Percentiles rank a stretch among this genome's conserved stretches.
phyloP scores from a whole-genome alignment of 1,140 invertebrate species.

The Drosophila subobscura region DNA sequence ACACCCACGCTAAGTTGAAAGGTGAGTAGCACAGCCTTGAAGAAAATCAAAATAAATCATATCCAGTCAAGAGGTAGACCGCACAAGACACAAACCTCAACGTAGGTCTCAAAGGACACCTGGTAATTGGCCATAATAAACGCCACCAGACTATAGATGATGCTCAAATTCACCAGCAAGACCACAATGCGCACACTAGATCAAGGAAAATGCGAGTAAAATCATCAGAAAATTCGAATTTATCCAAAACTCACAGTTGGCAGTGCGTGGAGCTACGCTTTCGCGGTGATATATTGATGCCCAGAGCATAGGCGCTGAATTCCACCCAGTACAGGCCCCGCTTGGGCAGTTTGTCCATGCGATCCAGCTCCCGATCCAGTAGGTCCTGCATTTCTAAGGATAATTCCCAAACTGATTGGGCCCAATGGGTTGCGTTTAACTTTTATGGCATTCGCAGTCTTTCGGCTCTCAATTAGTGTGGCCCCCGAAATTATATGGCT shows the following conservation, averaged over 20 bases:
- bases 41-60: neutral
- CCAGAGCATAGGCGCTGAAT: slow-evolving; percentile 54
- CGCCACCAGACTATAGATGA: slow-evolving; percentile 57
- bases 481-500: slow-evolving; percentile 63
- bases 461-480: slow-evolving; percentile 47
- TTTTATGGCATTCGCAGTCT: slow-evolving; percentile 55
- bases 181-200: slow-evolving; percentile 38
- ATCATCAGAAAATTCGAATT: neutral
- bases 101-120: slow-evolving; percentile 67
- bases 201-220: neutral
- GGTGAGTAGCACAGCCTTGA: slow-evolving; percentile 56
- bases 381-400: slow-evolving; percentile 49
- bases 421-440: neutral
- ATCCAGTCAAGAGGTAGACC: too few relatives aligned
- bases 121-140: slow-evolving; percentile 57
- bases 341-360: slow-evolving; percentile 57
- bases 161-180: slow-evolving; percentile 46
- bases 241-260: slow-evolving; percentile 29
- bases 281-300: slow-evolving; percentile 60
- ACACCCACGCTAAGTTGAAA: slow-evolving; percentile 65
- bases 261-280: slow-evolving; percentile 61
- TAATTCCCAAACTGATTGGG: slow-evolving; percentile 35
- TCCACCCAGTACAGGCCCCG: slow-evolving; percentile 62
- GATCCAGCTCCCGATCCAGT: slow-evolving; percentile 53
- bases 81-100: slow-evolving; percentile 45